Percentiles rank a stretch among this genome's conserved stretches.
Conservation (phyloP, 2,113 vertebrate genomes). For the Mormyrus iriodes region DNA sequence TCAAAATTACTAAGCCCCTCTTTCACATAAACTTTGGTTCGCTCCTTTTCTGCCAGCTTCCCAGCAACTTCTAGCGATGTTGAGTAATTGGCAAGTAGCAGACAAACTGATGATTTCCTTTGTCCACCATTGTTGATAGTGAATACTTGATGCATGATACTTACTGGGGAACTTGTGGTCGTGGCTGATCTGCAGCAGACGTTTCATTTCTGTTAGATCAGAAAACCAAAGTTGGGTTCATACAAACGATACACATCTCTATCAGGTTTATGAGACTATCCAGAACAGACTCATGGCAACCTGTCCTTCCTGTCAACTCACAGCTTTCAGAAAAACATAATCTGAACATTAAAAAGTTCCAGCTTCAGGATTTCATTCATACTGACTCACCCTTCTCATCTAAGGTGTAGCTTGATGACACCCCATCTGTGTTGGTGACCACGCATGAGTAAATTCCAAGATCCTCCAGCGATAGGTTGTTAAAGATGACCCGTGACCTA, state of each 20-base stretch:
- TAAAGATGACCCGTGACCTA: constrained; percentile 87
- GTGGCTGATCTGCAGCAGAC: constrained; percentile 84
- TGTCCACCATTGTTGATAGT: not conserved
- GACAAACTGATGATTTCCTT: not conserved
- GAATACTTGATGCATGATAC: constrained; percentile 32
- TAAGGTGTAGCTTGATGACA: constrained; percentile 86
- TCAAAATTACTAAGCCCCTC: not conserved
- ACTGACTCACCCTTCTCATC: constrained; percentile 82
- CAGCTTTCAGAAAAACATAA: not conserved
- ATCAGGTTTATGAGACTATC: not conserved
- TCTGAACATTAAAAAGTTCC: not conserved
- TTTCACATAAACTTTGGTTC: not conserved
- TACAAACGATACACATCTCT: not conserved
- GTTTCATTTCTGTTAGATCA: constrained; percentile 73
- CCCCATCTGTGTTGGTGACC: constrained; percentile 84
- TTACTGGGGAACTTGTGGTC: constrained; percentile 91
- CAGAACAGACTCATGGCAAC: not conserved
- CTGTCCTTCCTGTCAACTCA: not conserved
- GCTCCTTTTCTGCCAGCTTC: not conserved
- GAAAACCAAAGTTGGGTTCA: constrained; percentile 22
- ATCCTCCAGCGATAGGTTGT: constrained; percentile 81
- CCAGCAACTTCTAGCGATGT: not conserved
- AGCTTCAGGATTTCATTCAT: not conserved
- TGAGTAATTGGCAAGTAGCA: not conserved
- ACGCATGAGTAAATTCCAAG: constrained; percentile 85